Evolutionary conservation across 2,888 invertebrate species (phyloP).

Genomic region (Leptinotarsa peninsularis): DNA sequence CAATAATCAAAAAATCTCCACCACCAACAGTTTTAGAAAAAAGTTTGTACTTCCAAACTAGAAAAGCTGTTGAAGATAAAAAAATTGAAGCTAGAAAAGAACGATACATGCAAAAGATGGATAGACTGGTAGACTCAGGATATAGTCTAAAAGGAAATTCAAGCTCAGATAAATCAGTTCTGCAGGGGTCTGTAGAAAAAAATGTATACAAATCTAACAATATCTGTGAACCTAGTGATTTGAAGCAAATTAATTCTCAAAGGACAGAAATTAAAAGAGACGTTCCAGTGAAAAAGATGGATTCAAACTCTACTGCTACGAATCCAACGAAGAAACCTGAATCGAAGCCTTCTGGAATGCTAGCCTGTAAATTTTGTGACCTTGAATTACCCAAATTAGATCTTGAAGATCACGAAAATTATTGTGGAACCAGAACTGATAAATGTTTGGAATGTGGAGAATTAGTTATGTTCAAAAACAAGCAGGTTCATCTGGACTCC

Average conservation of each 20-base stretch:
- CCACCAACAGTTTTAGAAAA: slow-evolving; percentile 54
- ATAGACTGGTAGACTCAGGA: slow-evolving; percentile 54
- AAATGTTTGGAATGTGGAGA: slow-evolving; percentile 76
- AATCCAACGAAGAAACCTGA: slow-evolving; percentile 28
- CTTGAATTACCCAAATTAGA: slow-evolving; percentile 73
- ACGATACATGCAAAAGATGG: slow-evolving; percentile 51
- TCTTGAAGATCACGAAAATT: slow-evolving; percentile 74
- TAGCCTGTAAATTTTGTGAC: slow-evolving; percentile 76
- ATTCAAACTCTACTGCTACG: slow-evolving; percentile 12
- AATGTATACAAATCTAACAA: slow-evolving; percentile 7
- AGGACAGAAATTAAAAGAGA: slow-evolving; percentile 21
- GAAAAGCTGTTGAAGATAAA: slow-evolving; percentile 57
- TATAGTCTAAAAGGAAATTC: slow-evolving; percentile 47
- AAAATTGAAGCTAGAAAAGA: slow-evolving; percentile 55
- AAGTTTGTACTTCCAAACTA: slow-evolving; percentile 55
- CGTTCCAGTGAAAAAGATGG: slow-evolving; percentile 9
- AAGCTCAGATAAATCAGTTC: slow-evolving; percentile 4
- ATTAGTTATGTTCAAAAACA: slow-evolving; percentile 78
- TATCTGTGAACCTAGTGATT: slow-evolving; percentile 16
- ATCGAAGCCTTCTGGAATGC: slow-evolving; percentile 54
- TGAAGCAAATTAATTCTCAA: slow-evolving; percentile 21
- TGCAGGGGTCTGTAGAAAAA: slow-evolving; percentile 17
- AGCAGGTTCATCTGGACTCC: slow-evolving; percentile 73
- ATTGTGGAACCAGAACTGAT: slow-evolving; percentile 80
- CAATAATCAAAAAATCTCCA: slow-evolving; percentile 62